Evolutionary conservation across 2,113 vertebrate genomes (phyloP), one percentile per base, ranked within the genome.

Genomic region (Pungitius pungitius): DNA sequence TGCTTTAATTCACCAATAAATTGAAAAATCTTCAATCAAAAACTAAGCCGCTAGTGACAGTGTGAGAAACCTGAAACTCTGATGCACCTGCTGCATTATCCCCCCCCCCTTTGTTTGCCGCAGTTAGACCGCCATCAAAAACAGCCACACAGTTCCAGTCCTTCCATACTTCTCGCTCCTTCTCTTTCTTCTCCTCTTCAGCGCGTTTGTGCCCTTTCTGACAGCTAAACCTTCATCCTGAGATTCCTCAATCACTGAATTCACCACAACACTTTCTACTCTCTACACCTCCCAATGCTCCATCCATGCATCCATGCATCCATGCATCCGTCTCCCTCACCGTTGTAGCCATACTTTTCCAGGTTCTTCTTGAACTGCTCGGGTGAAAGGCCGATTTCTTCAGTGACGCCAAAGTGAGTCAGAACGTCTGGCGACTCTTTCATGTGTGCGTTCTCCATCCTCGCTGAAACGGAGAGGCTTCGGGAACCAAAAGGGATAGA

Each of bases 311-410:
- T 14, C 57, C 60, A 59, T 65, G 26, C 58, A 42, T 24, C 51
- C 51, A 54, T 26, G 11, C 56, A 60, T 61, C 24, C 37, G 6
- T 71, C 59, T 56, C 69, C 86, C 95, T 95, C 89, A 97, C 96
- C 96, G 33, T 97, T 97, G 88, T 63, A 94, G 92, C 96, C 96
- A 7, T 91, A 97, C 86, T 95, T 97, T n/a, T 93, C 94, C 86
- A 95, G 85, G 87, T 88, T 93, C 87, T 84, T 94, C 91, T 96
- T 95, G 58, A 96, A 90, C 92, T 96, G 95, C 17, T 97, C 96
- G 8, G 89, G 93, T 9, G 91, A 83, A 60, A 97, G 95, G 85
- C 96, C 96, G 1, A 85, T 92, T 35, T 89, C 91, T 89, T 97
- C 96, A 6, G 78, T 95, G 87, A 97, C 96, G 51, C 93, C 91